phyloP scores from a whole-genome alignment of 2,113 vertebrate genomes.

The Chlorodrepanis virens region DNA sequence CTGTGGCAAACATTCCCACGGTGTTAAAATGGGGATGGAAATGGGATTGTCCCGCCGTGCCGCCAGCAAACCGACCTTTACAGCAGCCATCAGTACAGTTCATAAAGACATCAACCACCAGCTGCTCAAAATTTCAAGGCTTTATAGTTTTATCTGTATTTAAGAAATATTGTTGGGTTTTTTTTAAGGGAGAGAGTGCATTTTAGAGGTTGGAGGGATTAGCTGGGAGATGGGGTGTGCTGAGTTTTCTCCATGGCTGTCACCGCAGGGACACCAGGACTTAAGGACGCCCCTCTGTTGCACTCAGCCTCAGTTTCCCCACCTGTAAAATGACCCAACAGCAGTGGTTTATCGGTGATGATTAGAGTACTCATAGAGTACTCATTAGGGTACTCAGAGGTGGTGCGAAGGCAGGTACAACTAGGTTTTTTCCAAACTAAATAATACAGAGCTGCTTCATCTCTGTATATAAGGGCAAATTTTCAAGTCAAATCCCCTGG shows the following conservation, averaged over 20 bases:
- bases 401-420: background rate
- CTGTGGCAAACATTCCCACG: background rate
- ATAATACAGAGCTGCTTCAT: background rate
- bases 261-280: accelerated
- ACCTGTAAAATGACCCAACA: background rate
- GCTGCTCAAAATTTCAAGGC: conserved; percentile 47
- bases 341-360: background rate
- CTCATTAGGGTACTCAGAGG: background rate
- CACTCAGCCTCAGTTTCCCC: background rate
- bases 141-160: conserved; percentile 42
- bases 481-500: background rate
- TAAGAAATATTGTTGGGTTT: conserved; percentile 29
- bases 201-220: background rate
- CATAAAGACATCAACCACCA: conserved; percentile 54
- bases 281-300: background rate
- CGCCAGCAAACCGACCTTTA: conserved; percentile 26
- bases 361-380: too few species aligned
- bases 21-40: background rate
- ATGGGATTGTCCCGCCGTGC: background rate
- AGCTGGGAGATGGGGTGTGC: background rate
- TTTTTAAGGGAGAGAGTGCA: background rate
- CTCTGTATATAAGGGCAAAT: background rate
- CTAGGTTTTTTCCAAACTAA: background rate
- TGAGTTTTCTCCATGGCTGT: background rate
- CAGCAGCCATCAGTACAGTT: conserved; percentile 5